Evolutionary conservation across 2,113 vertebrate species (phyloP), one percentile per base, ranked within the genome.

Genomic region (Ptilorrhoa leucosticta): DNA sequence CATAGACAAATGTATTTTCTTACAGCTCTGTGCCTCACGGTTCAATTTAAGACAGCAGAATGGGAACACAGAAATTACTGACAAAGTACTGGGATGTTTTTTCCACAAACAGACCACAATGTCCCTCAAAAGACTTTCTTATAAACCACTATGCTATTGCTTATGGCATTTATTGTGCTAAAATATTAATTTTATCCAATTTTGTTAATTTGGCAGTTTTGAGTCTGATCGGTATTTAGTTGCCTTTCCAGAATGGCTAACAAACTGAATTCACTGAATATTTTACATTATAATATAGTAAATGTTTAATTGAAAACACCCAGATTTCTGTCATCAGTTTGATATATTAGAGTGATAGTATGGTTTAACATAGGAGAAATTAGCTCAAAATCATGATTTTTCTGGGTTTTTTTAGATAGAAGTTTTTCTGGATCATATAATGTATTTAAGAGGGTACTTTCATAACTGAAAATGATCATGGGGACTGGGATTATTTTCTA

Each of bases 141-240:
- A 54, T 63, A 95, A 98, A 90, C 75, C 93, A 81, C 82, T 96
- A 21, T 51, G 1, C 9, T 77, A 95, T 98, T 98, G 40, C 8
- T 66, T 45, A 48, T 9, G 9, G 10, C 9, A 60, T 42, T 31
- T 54, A 22, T 47, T 56, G 4, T 13, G 23, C 2, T 50, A 80
- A 89, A 84, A 97, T 96, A 96, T 98, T 98, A 94, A 93, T 60
- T 89, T 40, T 57, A 9, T 66, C 90, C 82, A 80, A 53, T 97
- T 96, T 93, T 98, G 89, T 93, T 98, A 98, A 96, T 98, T 94
- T 98, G 97, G 80, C 82, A 93, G 87, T 86, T 96, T 96, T 98
- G 85, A 97, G 26, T 89, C 64, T 91, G 97, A 97, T 97, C 94
- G 93, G 82, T 98, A 97, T 98, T 97, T 97, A 88, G 89, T 96